These are phyloP conservation scores for Ypsolopha scabrella DNA, from an alignment of 2,888 invertebrate species.

Conservation along the genomic window DNA sequence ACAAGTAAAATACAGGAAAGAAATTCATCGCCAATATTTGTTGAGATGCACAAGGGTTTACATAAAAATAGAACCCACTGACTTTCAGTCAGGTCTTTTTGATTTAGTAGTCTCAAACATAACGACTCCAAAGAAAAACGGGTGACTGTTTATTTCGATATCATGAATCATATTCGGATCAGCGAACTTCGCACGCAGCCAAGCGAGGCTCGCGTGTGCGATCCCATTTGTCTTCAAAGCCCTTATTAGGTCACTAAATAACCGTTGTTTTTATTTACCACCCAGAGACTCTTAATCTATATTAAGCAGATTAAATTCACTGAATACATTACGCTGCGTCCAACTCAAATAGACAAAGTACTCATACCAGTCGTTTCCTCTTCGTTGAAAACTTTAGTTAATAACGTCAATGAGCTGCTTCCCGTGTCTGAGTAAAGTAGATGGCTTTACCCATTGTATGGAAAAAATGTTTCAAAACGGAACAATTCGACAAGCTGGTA, in stretches of 20 bases:
- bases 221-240: not conserved
- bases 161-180: constrained; percentile 34
- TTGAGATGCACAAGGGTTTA: too few relatives aligned
- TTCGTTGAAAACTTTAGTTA: constrained; percentile 3
- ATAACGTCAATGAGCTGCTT: constrained; percentile 6
- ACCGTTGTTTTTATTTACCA: not conserved
- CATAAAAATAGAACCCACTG: too few relatives aligned
- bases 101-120: constrained; percentile 32
- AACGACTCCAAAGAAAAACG: constrained; percentile 30
- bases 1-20: too few relatives aligned
- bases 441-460: not conserved
- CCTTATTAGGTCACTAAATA: not conserved
- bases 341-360: constrained; percentile 1
- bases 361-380: not conserved
- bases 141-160: constrained; percentile 43
- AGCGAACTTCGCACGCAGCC: constrained; percentile 4
- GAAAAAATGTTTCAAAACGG: too few relatives aligned
- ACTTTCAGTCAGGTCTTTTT: constrained; percentile 12
- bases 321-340: constrained; percentile 3
- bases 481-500: not conserved
- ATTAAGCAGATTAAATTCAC: not conserved
- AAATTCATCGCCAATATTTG: too few relatives aligned
- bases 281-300: not conserved
- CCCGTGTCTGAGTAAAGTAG: constrained; percentile 2
- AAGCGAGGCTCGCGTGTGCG: not conserved